Conservation (phyloP, 2,113 vertebrate species). For the Cebus imitator region DNA sequence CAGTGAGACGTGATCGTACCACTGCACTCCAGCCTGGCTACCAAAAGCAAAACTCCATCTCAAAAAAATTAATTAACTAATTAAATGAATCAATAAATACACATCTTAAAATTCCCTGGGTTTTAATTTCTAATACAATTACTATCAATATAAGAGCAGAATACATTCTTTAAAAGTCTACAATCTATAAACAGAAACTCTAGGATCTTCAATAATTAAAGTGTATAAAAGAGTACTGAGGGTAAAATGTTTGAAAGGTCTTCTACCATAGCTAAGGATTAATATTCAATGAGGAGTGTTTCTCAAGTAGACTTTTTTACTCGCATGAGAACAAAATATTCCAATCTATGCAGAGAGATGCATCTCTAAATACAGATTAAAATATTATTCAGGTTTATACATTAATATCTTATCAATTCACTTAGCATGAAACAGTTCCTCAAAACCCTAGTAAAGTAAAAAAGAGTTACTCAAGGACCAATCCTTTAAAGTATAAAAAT, state of each 20-base stretch:
- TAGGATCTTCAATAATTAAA: background rate
- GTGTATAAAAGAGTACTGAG: background rate
- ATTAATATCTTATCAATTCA: background rate
- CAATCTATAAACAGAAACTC: background rate
- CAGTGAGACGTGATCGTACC: no score
- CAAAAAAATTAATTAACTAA: no score
- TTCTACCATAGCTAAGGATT: background rate
- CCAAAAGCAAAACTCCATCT: no score
- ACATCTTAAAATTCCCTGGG: background rate
- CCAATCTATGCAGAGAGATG: background rate
- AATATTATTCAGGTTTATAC: background rate
- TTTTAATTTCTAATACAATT: background rate
- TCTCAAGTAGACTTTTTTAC: background rate
- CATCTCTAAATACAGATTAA: background rate
- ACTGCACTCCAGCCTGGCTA: no score
- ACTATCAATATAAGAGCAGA: background rate
- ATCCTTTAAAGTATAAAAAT: background rate
- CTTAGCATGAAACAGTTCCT: background rate
- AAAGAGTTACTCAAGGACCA: background rate
- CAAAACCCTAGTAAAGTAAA: background rate
- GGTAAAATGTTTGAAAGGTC: background rate
- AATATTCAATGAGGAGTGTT: background rate
- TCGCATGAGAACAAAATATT: background rate
- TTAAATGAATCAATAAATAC: background rate
- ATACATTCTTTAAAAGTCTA: no score